These are phyloP conservation scores for Thereva unica DNA, from an alignment of 2,888 invertebrate species.

Conservation along the genomic window DNA sequence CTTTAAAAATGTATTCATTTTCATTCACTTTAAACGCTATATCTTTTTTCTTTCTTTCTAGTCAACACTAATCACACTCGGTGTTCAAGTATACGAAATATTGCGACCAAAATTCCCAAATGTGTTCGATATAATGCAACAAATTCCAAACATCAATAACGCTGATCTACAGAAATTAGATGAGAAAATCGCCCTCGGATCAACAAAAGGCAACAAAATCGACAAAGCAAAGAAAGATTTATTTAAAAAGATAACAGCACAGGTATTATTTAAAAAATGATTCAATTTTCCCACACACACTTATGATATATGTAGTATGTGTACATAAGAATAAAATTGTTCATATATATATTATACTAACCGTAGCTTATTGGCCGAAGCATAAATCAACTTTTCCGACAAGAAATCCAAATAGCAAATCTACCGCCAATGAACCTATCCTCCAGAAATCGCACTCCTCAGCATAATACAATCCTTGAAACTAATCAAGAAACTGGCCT, in stretches of 20 bases:
- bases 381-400: conserved; percentile 84
- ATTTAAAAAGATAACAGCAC: conserved; percentile 84
- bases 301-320: no score
- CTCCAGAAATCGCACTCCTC: conserved; percentile 39
- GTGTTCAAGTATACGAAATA: conserved; percentile 84
- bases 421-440: conserved; percentile 68
- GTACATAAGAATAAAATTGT: no score
- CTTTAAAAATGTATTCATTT: no score
- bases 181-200: conserved; percentile 72
- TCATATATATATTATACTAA: conserved; percentile 47
- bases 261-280: conserved; percentile 59
- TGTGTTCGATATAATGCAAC: conserved; percentile 68
- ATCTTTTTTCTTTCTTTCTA: conserved; percentile 29
- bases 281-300: no score
- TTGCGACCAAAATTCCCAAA: conserved; percentile 76
- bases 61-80: conserved; percentile 71
- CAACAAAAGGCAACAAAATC: conserved; percentile 75
- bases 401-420: conserved; percentile 84
- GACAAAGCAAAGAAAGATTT: conserved; percentile 90
- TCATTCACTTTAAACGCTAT: not conserved
- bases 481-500: conserved; percentile 52
- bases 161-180: conserved; percentile 83
- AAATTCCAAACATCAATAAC: conserved; percentile 81
- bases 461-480: conserved; percentile 49
- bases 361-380: conserved; percentile 77